Base-by-base conservation (phyloP, 2,113 vertebrate genomes). In the Planiliza haematocheilus region DNA sequence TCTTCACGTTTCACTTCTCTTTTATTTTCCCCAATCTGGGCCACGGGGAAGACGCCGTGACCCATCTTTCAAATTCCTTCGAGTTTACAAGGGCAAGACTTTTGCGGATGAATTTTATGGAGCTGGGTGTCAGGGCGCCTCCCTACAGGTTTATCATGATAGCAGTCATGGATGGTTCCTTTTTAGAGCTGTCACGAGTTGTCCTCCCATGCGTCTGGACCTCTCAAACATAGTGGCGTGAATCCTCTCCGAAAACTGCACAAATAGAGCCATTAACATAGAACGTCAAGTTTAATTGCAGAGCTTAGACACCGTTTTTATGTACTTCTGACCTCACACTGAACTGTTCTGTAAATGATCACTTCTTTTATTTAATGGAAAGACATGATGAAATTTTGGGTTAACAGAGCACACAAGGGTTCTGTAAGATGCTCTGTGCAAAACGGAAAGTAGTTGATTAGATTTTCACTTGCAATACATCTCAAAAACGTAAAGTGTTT, bases 61-160 rank as follows among this genome's bases (percentile, higher is more conserved):
- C 74, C 86, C 65, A 84, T 85, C 79, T 84, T 75, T 76, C 53
- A 84, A 81, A 89, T 87, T 88, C 84, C 84, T 86, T 9, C n/a
- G 63, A 77, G 70, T 91, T 88, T 77, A 70, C 68, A 75, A 79
- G 80, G 72, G 86, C 76, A 84, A 65, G 55, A 67, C 56, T 77
- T 70, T 91, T n/a, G 43, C 74, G 75, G 64, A 73, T 73, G 68
- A 49, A 49, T 57, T 79, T 64, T 43, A 51, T 63, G 51, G 43
- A 67, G 66, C 68, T 81, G 59, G 46, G 41, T 67, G 74, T 72
- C 70, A 45, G 73, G 68, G 43, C 66, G 75, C 73, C 74, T 87
- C 82, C 85, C 62, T 84, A 53, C 52, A 70, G 70, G 77, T 84
- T 82, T 72, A 77, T 90, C 81, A 81, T 81, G 74, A 71, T 86